A percentile compares a stretch with the other conserved stretches of the same genome.
These are phyloP conservation scores for Endotricha flammealis DNA, from an alignment of 2,888 invertebrate genomes.

Conservation along the genomic window DNA sequence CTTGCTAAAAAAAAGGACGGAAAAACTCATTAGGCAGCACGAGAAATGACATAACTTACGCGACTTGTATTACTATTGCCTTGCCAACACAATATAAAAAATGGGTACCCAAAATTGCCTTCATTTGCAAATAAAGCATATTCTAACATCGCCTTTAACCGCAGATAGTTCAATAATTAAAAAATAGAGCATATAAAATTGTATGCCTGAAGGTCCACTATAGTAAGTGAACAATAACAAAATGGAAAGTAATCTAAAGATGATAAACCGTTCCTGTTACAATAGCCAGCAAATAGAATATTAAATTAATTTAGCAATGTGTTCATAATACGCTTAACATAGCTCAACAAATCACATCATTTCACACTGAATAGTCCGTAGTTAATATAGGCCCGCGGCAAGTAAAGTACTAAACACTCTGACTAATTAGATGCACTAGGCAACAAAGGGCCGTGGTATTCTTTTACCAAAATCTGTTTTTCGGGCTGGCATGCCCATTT, in stretches of 20 bases:
- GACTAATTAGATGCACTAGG: conserved; percentile 75
- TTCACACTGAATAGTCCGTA: conserved; percentile 55
- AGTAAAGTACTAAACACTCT: conserved; percentile 68
- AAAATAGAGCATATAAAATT: no score
- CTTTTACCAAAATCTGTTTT: conserved; percentile 31
- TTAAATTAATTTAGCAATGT: conserved; percentile 13
- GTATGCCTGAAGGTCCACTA: no score
- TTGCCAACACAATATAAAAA: no score
- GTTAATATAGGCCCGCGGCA: conserved; percentile 56
- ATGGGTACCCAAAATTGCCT: no score
- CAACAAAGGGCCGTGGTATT: conserved; percentile 60
- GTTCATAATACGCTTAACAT: conserved; percentile 29
- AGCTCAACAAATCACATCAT: conserved; percentile 59
- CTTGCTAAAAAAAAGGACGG: no score
- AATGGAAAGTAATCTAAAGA: neutral
- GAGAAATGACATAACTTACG: no score
- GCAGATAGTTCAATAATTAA: no score
- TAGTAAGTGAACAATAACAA: neutral
- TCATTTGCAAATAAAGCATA: no score
- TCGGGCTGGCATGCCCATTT: conserved; percentile 23
- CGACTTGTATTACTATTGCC: no score
- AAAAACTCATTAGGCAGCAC: no score
- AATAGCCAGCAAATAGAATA: conserved; percentile 10
- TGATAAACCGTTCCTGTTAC: neutral
- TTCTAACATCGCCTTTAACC: no score